Evolutionary conservation across 2,888 invertebrate genomes (phyloP).

Genomic region (Apomyelois bistriatella): DNA sequence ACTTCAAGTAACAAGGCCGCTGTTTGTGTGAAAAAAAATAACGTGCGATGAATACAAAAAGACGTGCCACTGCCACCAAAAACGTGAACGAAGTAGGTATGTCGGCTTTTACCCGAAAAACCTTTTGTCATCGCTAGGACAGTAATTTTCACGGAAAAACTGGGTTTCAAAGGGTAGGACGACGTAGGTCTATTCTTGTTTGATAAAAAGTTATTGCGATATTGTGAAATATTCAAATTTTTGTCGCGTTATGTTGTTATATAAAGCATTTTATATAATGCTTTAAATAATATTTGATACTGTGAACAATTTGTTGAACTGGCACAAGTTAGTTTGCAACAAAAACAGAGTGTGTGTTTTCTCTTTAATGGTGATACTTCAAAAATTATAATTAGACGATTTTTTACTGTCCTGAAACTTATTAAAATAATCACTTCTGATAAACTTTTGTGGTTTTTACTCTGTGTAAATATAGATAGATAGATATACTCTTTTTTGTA

Average conservation of each 20-base stretch:
- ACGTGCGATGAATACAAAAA: slow-evolving; percentile 46
- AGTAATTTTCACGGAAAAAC: slow-evolving; percentile 33
- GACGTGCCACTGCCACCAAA: slow-evolving; percentile 32
- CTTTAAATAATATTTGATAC: background rate
- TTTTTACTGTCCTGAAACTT: no score
- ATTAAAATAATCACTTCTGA: no score
- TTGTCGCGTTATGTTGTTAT: no score
- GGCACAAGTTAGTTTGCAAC: no score
- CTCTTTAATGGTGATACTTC: no score
- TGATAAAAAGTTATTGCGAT: slow-evolving; percentile 7
- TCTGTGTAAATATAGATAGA: no score
- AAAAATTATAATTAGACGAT: no score
- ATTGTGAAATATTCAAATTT: background rate
- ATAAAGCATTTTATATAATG: no score
- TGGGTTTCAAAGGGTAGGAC: slow-evolving; percentile 17
- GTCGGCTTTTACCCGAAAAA: slow-evolving; percentile 38
- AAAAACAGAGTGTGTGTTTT: no score
- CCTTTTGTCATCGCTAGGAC: slow-evolving; percentile 46
- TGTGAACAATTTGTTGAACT: background rate
- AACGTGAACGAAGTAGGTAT: slow-evolving; percentile 19
- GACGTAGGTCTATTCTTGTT: slow-evolving; percentile 3
- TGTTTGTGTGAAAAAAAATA: slow-evolving; percentile 35
- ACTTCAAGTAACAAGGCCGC: slow-evolving; percentile 37
- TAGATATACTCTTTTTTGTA: no score
- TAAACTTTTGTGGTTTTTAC: no score